Percentiles rank a stretch among this genome's conserved stretches.
Conservation (phyloP, 2,797 vertebrate genomes). For the Molossus molossus region DNA sequence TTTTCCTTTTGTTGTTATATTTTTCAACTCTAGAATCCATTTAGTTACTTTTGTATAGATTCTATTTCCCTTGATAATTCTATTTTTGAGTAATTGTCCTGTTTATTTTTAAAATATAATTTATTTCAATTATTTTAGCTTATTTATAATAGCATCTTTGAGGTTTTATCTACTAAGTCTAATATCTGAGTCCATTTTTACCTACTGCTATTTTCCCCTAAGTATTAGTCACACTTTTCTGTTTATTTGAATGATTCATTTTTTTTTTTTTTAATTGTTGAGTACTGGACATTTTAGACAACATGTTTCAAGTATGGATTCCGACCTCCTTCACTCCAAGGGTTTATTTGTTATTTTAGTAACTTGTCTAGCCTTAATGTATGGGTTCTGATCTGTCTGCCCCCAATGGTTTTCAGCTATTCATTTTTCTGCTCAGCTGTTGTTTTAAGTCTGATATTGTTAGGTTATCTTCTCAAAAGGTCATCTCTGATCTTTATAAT, state of each 20-base stretch:
- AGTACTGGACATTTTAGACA: neutral
- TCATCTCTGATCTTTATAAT: neutral
- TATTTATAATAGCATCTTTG: neutral
- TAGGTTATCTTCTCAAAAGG: neutral
- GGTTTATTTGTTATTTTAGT: constrained; percentile 33
- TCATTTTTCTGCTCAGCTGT: neutral
- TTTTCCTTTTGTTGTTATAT: neutral
- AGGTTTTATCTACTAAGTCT: neutral
- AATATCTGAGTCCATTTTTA: neutral
- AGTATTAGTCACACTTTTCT: neutral
- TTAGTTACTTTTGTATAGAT: neutral
- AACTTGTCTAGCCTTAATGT: neutral
- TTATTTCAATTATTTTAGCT: neutral
- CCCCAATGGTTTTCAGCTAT: neutral
- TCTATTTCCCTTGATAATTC: neutral
- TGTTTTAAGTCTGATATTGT: neutral
- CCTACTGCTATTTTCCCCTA: neutral
- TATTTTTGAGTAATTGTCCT: neutral
- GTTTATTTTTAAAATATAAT: constrained; percentile 34
- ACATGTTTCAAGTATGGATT: neutral
- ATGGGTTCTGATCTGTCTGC: neutral
- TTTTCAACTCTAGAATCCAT: neutral
- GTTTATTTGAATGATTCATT: neutral
- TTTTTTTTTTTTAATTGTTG: neutral
- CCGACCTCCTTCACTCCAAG: neutral